A percentile compares a stretch with the other conserved stretches of the same genome.
These are phyloP conservation scores for Halictus quadricinctus DNA, from an alignment of 2,888 invertebrate genomes.

Conservation along the genomic window DNA sequence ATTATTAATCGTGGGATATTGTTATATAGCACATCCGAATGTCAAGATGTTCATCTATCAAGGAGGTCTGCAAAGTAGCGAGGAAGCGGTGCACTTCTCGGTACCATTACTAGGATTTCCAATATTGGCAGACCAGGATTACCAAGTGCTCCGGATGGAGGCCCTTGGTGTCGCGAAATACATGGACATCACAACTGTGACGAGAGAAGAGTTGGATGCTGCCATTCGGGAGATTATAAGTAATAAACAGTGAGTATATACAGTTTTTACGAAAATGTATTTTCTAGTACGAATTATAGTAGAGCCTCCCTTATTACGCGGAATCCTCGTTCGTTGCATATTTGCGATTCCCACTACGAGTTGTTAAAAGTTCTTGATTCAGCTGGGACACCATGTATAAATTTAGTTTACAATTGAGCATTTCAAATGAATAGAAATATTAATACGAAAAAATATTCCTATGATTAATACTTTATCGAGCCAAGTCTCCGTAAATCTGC, in stretches of 20 bases:
- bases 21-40: slow-evolving; percentile 67
- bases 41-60: slow-evolving; percentile 72
- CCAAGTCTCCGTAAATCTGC: no score
- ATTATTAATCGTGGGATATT: background rate
- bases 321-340: accelerated
- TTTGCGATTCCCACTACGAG: no score
- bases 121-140: slow-evolving; percentile 66
- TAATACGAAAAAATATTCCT: no score
- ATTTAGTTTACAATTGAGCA: no score
- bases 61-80: slow-evolving; percentile 72
- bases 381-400: no score
- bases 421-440: no score
- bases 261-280: background rate
- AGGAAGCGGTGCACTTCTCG: slow-evolving; percentile 67
- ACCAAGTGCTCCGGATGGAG: background rate
- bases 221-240: slow-evolving; percentile 59
- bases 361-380: no score
- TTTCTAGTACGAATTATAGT: no score
- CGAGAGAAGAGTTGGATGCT: slow-evolving; percentile 40
- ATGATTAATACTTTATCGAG: no score
- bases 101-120: slow-evolving; percentile 72
- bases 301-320: no score
- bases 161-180: slow-evolving; percentile 58
- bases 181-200: slow-evolving; percentile 48
- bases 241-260: slow-evolving; percentile 57